Evolutionary conservation across 2,888 invertebrate genomes (phyloP).

Genomic region (Aleiodes testaceus): DNA sequence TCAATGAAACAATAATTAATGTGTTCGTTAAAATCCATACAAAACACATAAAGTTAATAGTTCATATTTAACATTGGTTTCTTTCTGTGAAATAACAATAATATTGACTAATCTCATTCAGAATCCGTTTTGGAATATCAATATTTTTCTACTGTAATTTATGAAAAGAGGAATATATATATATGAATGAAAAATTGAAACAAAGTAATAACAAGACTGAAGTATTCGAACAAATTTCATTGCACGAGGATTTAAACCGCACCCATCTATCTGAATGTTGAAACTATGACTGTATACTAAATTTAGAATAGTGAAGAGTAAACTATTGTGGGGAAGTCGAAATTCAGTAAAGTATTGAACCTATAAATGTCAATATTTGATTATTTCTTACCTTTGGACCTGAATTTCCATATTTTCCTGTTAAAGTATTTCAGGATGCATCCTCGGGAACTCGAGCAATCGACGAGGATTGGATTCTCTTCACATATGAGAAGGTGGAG

Average conservation of each 20-base stretch:
- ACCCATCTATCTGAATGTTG: constrained; percentile 18
- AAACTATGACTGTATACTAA: constrained; percentile 23
- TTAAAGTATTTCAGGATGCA: too few species aligned
- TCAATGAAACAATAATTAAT: neutral
- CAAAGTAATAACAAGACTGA: constrained; percentile 35
- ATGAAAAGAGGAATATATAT: neutral
- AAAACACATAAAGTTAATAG: neutral
- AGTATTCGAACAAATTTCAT: constrained; percentile 1
- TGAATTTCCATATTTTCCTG: too few species aligned
- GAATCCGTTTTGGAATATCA: constrained; percentile 17
- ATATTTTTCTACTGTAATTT: constrained; percentile 38
- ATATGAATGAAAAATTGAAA: neutral
- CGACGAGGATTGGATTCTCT: too few species aligned
- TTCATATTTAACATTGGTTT: neutral
- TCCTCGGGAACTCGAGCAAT: too few species aligned
- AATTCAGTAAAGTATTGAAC: constrained; percentile 37
- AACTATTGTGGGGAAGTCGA: constrained; percentile 13
- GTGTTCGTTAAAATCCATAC: neutral
- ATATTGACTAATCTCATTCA: neutral
- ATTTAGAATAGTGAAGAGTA: constrained; percentile 28
- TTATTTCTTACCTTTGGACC: neutral
- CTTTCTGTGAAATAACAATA: neutral
- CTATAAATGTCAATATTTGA: neutral
- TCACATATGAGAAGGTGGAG: too few species aligned
- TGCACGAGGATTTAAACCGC: constrained; percentile 15